phyloP scores from a whole-genome alignment of 2,888 invertebrate genomes.

The Pachymerium ferrugineum region DNA sequence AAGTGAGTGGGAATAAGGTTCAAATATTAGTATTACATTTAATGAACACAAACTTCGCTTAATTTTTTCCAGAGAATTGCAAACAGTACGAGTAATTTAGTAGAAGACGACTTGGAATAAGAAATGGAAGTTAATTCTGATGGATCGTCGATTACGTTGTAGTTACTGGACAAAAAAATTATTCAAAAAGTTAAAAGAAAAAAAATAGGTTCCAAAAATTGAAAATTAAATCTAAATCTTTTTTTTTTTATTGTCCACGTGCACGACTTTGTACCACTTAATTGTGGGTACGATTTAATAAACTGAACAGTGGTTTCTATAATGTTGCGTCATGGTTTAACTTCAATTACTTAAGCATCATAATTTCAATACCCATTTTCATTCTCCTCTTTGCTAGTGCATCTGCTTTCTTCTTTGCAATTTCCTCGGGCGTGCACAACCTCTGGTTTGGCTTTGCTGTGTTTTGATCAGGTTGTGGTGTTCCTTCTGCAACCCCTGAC shows the following conservation, averaged over 20 bases:
- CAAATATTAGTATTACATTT: background rate
- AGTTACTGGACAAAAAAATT: background rate
- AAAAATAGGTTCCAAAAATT: too few species aligned
- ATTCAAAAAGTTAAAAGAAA: background rate
- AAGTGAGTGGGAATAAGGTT: background rate
- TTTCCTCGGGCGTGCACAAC: background rate
- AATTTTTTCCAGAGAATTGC: background rate
- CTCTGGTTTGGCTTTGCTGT: background rate
- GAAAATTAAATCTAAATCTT: background rate
- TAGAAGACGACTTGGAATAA: constrained; percentile 17
- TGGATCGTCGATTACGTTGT: background rate
- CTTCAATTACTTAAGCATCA: too few species aligned
- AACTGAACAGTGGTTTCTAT: too few species aligned
- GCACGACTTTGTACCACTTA: background rate
- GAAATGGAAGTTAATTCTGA: background rate
- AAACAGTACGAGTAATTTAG: constrained; percentile 18
- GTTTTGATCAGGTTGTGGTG: too few species aligned
- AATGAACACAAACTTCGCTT: background rate
- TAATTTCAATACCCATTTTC: too few species aligned
- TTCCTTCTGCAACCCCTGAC: too few species aligned
- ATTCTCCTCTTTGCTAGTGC: background rate
- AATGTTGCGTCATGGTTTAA: too few species aligned
- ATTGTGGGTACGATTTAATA: background rate
- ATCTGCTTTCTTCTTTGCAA: background rate
- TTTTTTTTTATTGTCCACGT: constrained; percentile 12